Evolutionary conservation across 1,140 invertebrate species (phyloP).

Genomic region (Ceratosolen solmsi): DNA sequence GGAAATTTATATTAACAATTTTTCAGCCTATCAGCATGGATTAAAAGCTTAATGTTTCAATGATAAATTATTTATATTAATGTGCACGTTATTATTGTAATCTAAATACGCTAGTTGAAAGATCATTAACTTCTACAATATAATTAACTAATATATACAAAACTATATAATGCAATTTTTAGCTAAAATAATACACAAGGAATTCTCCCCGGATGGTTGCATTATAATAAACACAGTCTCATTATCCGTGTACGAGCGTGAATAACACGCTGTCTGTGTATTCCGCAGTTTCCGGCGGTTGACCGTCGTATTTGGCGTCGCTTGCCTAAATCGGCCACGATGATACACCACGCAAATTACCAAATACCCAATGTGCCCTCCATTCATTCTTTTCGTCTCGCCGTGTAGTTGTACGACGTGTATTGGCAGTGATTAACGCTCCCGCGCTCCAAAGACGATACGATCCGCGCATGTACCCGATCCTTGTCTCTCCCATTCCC

Average conservation of each 20-base stretch:
- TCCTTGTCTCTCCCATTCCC: not conserved
- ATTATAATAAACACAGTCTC: slow-evolving; percentile 21
- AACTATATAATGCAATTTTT: not conserved
- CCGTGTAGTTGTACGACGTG: not conserved
- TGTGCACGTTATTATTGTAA: not conserved
- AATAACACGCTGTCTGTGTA: not conserved
- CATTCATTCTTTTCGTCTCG: not conserved
- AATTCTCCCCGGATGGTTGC: slow-evolving; percentile 11
- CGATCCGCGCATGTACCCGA: slow-evolving; percentile 19
- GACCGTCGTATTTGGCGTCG: not conserved
- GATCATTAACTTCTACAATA: not conserved
- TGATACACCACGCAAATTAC: too few species aligned
- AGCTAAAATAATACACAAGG: slow-evolving; percentile 13
- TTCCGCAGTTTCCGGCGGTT: not conserved
- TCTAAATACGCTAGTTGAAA: not conserved
- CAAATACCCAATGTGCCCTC: too few species aligned
- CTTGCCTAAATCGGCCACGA: not conserved
- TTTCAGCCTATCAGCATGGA: not conserved
- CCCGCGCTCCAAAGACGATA: slow-evolving; percentile 1
- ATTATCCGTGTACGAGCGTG: not conserved
- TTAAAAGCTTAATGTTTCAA: not conserved
- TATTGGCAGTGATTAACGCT: slow-evolving; percentile 45
- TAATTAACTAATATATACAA: not conserved
- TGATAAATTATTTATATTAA: not conserved
- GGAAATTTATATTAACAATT: not conserved